Evolutionary conservation across 1,140 invertebrate species (phyloP), one percentile per base, ranked within the genome.

Genomic region (Halesus radiatus): DNA sequence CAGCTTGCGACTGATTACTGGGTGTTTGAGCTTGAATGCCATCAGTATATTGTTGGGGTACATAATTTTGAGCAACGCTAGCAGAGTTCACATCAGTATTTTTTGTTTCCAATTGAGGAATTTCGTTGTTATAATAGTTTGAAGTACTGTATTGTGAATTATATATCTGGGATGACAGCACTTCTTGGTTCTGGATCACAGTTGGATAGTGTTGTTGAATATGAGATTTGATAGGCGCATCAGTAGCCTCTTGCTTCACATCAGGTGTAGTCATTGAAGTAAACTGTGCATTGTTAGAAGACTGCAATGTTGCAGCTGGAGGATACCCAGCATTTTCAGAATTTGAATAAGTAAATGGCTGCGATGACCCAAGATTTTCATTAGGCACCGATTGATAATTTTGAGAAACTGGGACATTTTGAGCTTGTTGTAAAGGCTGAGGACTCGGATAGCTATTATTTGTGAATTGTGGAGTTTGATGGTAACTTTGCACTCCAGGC

Each of bases 211-310:
- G 37, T 0, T 87, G 87, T 16, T 87, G 88, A 0, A 87, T 86
- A 78, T 90, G 89, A 0, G 89, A 90, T 81, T 88, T 88, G 52
- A 90, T 90, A 6, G 89, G 87, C 72, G 87, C 86, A 5, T 86
- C 76, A 5, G 86, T 84, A 58, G 88, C 86, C 4, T 88, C 32
- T 79, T 88, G 87, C 8, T 86, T 83, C n/a, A 88, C 58, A 37
- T 62, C 45, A 58, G 62, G n/a, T 26, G 16, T 13, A 15, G 45
- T 68, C 72, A 50, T 79, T 79, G 29, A 52, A 50, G 15, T 26
- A 45, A 29, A 64, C 23, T 80, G 58, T 62, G 15, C 2, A 76
- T 18, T 26, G 50, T 76, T 37, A 26, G 58, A 29, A 26, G 53
- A 54, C 15, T 52, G 53, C 18, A 26, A 26, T 23, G 62, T 32